Evolutionary conservation across 2,888 invertebrate species (phyloP), one percentile per base, ranked within the genome.

Genomic region (Ecliptopera silaceata): DNA sequence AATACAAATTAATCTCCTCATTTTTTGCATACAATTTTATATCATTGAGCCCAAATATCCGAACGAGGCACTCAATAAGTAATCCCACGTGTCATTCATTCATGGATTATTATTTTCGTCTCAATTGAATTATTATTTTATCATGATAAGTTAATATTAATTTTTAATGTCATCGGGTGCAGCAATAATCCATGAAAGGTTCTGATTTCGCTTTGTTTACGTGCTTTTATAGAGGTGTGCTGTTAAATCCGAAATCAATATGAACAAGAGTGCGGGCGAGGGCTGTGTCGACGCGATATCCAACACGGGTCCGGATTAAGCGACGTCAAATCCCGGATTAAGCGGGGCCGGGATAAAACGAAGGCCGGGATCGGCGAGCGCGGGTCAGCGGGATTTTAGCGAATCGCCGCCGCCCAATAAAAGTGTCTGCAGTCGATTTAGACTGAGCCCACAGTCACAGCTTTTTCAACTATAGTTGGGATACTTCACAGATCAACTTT

Each of bases 261-360:
- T 77, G 83, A 73, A 79, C 80, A 77, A 74, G 79, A 81, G 85
- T 78, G 79, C 78, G 82, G 80, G 75, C 74, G 82, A 80, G 80
- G 82, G 82, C 85, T 89, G 90, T 89, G 90, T 86, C 87, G 89
- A 87, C 92, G 93, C 92, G 93, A 93, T 92, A 92, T 91, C 92
- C 92, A 91, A 93, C 93, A 92, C 92, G 93, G 93, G 93, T 92
- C 80, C 90, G 92, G 93, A 93, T 93, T 93, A 93, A 92, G 90
- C 87, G 88, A 91, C 92, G 91, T 87, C 87, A 88, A 91, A 91
- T 91, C 91, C 88, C 75, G 91, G 92, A 91, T 91, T 92, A 91
- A 90, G 76, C 80, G 77, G 77, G 80, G 68, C 83, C 77, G 81
- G 90, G 88, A 88, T 88, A 89, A 88, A 88, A 77, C 83, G 80